phyloP scores from a whole-genome alignment of 2,797 vertebrate genomes.

The Acropternis orthonyx region DNA sequence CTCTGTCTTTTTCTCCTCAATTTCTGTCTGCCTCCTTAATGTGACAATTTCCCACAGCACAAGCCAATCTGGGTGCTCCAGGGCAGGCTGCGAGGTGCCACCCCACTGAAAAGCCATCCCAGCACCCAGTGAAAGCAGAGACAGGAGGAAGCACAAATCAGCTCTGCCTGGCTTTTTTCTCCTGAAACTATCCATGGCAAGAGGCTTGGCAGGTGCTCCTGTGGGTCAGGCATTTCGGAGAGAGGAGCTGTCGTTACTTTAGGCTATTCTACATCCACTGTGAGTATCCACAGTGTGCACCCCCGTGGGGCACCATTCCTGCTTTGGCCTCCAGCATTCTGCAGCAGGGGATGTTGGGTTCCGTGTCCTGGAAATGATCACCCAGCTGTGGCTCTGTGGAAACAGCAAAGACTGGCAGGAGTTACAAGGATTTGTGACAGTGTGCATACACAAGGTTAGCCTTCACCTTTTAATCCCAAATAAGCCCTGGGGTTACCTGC shows the following conservation, averaged over 20 bases:
- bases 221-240: neutral
- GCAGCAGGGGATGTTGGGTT: accelerated
- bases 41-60: neutral
- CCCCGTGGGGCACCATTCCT: accelerated
- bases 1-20: neutral
- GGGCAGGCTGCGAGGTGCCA: neutral
- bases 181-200: neutral
- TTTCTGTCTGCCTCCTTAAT: neutral
- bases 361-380: neutral
- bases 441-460: neutral
- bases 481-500: neutral
- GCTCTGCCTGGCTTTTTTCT: neutral
- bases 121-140: neutral
- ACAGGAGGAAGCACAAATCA: neutral
- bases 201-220: neutral
- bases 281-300: neutral
- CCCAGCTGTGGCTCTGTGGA: neutral
- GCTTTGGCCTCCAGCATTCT: neutral
- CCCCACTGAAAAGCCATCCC: neutral
- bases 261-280: neutral
- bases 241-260: neutral
- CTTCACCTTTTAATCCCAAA: neutral
- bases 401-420: neutral
- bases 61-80: neutral
- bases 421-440: neutral